Base-by-base conservation (phyloP, 2,888 invertebrate genomes). In the Andrena marginata region DNA sequence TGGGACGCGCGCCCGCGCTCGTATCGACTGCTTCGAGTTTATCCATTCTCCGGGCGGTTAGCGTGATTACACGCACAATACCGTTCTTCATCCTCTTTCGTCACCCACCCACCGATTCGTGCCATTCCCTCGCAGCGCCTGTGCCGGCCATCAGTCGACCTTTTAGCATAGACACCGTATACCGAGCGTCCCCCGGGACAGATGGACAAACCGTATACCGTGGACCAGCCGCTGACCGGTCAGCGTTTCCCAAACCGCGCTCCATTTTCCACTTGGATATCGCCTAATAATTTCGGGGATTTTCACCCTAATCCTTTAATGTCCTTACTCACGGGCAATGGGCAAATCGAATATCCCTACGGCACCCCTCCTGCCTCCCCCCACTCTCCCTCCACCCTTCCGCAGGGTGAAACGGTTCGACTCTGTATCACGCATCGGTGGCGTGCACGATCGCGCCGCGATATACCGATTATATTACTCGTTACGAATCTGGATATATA, bases 31-130 rank as follows among this genome's bases (percentile, higher is more conserved):
- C 33, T 56, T 59, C 51, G 67, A 85, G 74, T 82, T 42, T 79
- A 79, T 82, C 74, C 82, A 72, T 85, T 85, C 79, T 79, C 78
- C 84, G 89, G 82, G 82, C 86, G 90, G 90, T 90, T 92, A 91
- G 90, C 91, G 90, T 89, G 91, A 91, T 92, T 92, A 92, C 89
- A 89, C 90, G 91, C 87, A 91, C 91, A 91, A 92, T 91, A 85
- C 89, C 81, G 87, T 87, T 89, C 88, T 87, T 87, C 89, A 87
- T 89, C 87, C 89, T 87, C 85, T 87, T 87, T 88, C 88, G 88
- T 84, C 81, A 54, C 35, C 76, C 85, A 68, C 76, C 86, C 74
- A 77, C 64, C 76, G 68, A 80, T 82, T 84, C 85, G 83, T 79
- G 65, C 83, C 77, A 77, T 84, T 80, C 54, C 23, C 23, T 85